Evolutionary conservation across 23 tunicate genomes (phyloP), one percentile per base, ranked within the genome.

Genomic region (Ascidia mentula): DNA sequence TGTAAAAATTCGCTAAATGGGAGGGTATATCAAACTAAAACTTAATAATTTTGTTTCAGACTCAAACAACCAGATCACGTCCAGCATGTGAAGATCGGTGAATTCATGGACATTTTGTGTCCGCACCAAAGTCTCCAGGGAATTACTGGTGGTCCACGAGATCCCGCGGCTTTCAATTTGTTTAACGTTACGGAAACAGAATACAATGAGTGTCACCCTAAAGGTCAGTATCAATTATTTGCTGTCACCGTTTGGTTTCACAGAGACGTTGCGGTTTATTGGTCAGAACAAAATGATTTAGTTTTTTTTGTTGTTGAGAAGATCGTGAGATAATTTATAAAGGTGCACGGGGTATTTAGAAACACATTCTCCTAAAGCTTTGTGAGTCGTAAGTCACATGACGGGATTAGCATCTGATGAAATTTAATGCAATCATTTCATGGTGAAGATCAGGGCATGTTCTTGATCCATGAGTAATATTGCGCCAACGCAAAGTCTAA

Each of bases 81-180:
- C 38, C 24, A 69, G 32, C 59, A 88, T 13, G 93, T 93, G 34
- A 33, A 80, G 34, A 93, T 93, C 42, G 98, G 98, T 6, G 79
- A 93, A 37, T 93, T 93, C 72, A 85, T 93, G 93, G 98, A 93
- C 75, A 88, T 93, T 0, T 45, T 93, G 32, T 93, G 98, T 72
- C 98, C 98, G 12, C 89, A 83, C 13, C 46, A 38, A 37, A 72
- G 82, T 26, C 78, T 83, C 31, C 70, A 59, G 70, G 82, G 83
- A 42, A 36, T 70, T 20, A 65, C 89, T 8, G 78, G 72, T 12
- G 73, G 69, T 22, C 76, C 76, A 22, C 33, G 53, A 17, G 81
- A 86, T 38, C 84, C 84, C 8, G 45, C 85, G 34, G 61, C 72
- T 34, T 93, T 93, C 60, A 87, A 93, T 61, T 69, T 93, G 35